Evolutionary conservation across 1,140 invertebrate genomes (phyloP), one percentile per base, ranked within the genome.

Genomic region (Apocrypta bakeri): DNA sequence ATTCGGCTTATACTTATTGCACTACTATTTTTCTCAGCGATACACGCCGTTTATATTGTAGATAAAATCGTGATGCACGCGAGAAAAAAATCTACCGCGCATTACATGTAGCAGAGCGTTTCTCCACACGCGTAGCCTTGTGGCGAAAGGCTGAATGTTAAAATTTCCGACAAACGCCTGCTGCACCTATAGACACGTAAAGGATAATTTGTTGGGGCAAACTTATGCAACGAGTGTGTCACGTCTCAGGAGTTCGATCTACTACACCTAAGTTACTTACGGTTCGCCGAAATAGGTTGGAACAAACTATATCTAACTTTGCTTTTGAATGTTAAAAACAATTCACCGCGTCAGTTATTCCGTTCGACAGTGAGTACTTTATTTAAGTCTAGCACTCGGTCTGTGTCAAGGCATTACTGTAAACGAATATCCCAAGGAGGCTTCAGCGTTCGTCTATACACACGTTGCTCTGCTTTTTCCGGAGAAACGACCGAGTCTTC

Each of bases 11-110:
- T 33, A 29, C 11, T 29, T 69, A 69, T 21, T 21, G 29, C 29
- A 11, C 37, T 72, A n/a, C 37, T 21, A 72, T 40, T 72, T 40
- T 42, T 9, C 6, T 14, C 9, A 37, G 37, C 33, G 42, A 31
- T 74, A 27, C 72, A 48, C 72, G 61, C n/a, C n/a, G 72, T 74
- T 74, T 74, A n/a, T n/a, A 56, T 74, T 74, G 31, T 42, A 29
- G 72, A 74, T 74, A 61, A 76, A 33, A 76, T 63, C 61, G 74
- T 74, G 72, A 56, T 25, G 71, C 63, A 25, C 24, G 24, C n/a
- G 63, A 48, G 8, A 56, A 14, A 74, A n/a, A 74, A 61, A 29
- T 27, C 27, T 66, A 24, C 63, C 63, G 63, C 25, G n/a, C 11
- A 74, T 74, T 74, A 74, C 72, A 61, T 42, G 29, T 48, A 12